These are phyloP conservation scores for Lepeophtheirus salmonis DNA, from an alignment of 1,140 invertebrate genomes.

Conservation along the genomic window DNA sequence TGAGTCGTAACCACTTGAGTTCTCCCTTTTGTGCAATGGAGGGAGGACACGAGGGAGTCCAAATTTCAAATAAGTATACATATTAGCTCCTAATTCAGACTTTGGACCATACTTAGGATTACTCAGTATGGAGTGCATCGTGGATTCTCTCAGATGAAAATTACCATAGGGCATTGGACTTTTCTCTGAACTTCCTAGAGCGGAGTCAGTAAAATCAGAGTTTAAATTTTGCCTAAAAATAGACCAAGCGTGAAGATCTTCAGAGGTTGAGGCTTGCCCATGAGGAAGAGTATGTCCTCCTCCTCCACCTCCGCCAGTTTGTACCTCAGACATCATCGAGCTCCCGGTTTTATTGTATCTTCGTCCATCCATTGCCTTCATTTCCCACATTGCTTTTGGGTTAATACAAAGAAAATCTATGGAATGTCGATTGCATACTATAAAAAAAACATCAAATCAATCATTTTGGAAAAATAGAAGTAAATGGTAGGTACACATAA, in stretches of 20 bases:
- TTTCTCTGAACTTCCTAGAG: constrained; percentile 68
- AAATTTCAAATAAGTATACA: constrained; percentile 80
- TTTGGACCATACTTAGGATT: constrained; percentile 42
- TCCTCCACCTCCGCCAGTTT: no score
- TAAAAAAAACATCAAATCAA: no score
- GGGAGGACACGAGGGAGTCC: constrained; percentile 73
- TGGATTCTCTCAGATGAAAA: constrained; percentile 73
- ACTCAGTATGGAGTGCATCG: constrained; percentile 77
- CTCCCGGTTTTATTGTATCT: not conserved
- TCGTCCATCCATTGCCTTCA: not conserved
- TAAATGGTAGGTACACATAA: no score
- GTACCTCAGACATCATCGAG: not conserved
- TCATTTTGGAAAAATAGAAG: no score
- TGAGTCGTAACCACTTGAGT: constrained; percentile 71
- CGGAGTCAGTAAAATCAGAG: constrained; percentile 82
- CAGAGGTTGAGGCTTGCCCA: constrained; percentile 1
- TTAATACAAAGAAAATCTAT: no score
- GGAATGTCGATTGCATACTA: no score
- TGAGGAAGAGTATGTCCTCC: no score
- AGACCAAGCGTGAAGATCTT: constrained; percentile 73
- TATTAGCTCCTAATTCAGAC: constrained; percentile 60
- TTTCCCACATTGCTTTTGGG: not conserved
- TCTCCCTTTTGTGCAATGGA: constrained; percentile 36
- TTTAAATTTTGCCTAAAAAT: constrained; percentile 89
- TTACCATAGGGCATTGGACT: constrained; percentile 75